Evolutionary conservation across 2,888 invertebrate species (phyloP).

Genomic region (Axea sp.): DNA sequence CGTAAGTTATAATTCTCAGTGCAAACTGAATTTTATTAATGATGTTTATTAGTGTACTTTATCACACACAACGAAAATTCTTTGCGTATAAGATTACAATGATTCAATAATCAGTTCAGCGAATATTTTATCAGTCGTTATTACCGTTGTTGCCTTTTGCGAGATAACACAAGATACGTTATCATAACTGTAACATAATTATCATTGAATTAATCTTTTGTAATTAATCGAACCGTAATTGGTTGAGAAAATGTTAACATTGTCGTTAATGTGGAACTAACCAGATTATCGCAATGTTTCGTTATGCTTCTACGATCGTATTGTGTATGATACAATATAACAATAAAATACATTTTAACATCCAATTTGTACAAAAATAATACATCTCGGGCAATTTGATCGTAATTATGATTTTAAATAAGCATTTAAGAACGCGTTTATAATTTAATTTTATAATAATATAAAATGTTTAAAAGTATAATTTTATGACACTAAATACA

Average conservation of each 20-base stretch:
- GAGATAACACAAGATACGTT: constrained; percentile 11
- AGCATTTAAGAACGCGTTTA: too few relatives aligned
- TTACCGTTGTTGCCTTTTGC: constrained; percentile 13
- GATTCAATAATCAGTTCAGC: constrained; percentile 12
- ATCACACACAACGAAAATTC: constrained; percentile 1
- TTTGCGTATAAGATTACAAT: background rate
- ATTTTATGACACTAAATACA: too few relatives aligned
- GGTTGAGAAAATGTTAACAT: constrained; percentile 5
- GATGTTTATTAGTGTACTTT: constrained; percentile 2
- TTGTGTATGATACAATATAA: too few relatives aligned
- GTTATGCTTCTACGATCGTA: too few relatives aligned
- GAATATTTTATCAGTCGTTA: constrained; percentile 13
- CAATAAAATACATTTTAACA: too few relatives aligned
- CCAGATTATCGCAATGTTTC: background rate
- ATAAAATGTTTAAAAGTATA: too few relatives aligned
- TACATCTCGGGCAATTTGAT: too few relatives aligned
- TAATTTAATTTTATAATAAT: too few relatives aligned
- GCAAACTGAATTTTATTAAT: background rate
- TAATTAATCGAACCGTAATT: constrained; percentile 7
- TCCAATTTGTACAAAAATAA: too few relatives aligned
- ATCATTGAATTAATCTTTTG: constrained; percentile 2
- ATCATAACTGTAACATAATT: constrained; percentile 2
- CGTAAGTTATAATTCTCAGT: too few relatives aligned
- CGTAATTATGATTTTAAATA: too few relatives aligned
- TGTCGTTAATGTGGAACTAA: background rate